Percentiles rank a stretch among this genome's conserved stretches.
phyloP scores from a whole-genome alignment of 2,113 vertebrate genomes.

The Tauraco erythrolophus region DNA sequence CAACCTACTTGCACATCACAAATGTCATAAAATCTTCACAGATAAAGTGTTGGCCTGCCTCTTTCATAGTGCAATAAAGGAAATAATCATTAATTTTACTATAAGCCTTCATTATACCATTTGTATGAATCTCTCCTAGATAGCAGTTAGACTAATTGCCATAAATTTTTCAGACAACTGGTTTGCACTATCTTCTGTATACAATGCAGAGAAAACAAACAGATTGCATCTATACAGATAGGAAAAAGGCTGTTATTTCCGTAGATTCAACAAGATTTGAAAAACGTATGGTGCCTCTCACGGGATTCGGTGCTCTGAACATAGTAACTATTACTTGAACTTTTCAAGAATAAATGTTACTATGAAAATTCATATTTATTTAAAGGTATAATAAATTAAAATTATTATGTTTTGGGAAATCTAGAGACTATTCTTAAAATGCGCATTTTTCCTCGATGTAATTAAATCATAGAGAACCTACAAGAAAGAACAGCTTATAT shows the following conservation, averaged over 20 bases:
- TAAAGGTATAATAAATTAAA: neutral
- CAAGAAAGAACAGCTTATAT: neutral
- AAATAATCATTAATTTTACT: constrained; percentile 7
- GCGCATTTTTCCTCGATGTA: neutral
- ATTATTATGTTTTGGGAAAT: neutral
- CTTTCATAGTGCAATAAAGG: neutral
- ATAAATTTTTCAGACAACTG: neutral
- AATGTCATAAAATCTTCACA: constrained; percentile 20
- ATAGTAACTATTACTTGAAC: neutral
- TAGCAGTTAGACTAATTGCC: constrained; percentile 15
- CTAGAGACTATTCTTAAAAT: neutral
- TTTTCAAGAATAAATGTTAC: neutral
- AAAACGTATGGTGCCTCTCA: neutral
- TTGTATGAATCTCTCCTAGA: neutral
- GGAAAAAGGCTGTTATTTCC: neutral
- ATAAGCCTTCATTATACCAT: neutral
- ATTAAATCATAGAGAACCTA: neutral
- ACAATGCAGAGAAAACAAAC: neutral
- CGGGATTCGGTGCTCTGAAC: neutral
- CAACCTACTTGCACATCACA: neutral
- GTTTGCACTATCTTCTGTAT: neutral
- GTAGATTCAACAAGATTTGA: neutral
- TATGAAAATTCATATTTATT: neutral
- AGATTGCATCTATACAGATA: neutral
- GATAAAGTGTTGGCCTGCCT: neutral